Base-by-base conservation (phyloP, 2,888 invertebrate genomes). In the Atrina japonica region DNA sequence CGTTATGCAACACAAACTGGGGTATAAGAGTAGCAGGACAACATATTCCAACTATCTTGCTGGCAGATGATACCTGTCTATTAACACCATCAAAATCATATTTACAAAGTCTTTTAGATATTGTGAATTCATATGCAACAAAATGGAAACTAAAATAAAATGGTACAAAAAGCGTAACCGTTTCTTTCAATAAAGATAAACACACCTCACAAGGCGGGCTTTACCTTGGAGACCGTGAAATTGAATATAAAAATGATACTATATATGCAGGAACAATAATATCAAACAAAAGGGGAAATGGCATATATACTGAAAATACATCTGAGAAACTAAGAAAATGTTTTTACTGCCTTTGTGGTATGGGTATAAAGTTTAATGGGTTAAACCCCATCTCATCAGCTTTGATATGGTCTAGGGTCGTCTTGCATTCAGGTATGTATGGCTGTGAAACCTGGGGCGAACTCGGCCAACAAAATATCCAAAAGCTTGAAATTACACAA, bases 131-230 rank as follows among this genome's bases (percentile, higher is more conserved):
- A 43, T 65, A 55, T 65, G 55, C 43, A 21, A 3, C 3, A 6
- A 52, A 64, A 65, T 55, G 65, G 64, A 18, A 25, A n/a, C 27
- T 64, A 16, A 49, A 30, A 52, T 64, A 64, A 18, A 49, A 49
- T 30, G 61, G 7, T 6, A 27, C 27, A 29, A 61, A 61, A 45
- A 61, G 61, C 6, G 47, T 14, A 18, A 9, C 23, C 23, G 21
- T 52, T 23, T 7, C 52, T 35, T 35, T 35, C 11, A 16, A 45
- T 16, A 25, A 30, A 21, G 16, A 11, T 7, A 7, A 59, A 14
- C 41, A 43, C 9, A 16, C 23, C 9, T 7, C 21, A 6, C 41
- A 58, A 18, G 14, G 11, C 6, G 6, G 6, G 11, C 35, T 58
- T 16, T 7, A 18, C 16, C 43, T 58, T 43, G 43, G 58, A 7